These are phyloP conservation scores for Nyctibius grandis DNA, from an alignment of 2,797 vertebrate genomes.

Conservation along the genomic window DNA sequence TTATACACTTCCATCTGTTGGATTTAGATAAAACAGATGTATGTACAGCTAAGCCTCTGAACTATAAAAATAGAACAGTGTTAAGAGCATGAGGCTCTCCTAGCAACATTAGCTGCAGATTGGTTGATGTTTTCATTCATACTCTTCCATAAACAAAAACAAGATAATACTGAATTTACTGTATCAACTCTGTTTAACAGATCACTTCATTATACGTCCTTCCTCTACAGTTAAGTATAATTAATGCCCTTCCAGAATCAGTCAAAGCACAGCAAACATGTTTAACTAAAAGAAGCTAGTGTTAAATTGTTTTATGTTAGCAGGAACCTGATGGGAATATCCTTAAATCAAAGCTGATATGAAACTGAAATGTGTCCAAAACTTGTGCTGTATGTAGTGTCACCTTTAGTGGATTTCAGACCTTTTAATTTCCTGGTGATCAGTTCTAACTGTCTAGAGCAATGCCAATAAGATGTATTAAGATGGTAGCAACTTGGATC, in stretches of 20 bases:
- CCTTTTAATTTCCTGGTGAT: neutral
- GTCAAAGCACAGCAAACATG: neutral
- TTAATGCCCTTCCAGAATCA: neutral
- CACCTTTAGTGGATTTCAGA: neutral
- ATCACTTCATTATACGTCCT: fast-evolving
- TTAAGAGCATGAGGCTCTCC: neutral
- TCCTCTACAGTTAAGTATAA: neutral
- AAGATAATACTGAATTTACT: neutral
- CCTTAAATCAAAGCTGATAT: neutral
- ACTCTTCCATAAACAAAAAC: neutral
- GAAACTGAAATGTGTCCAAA: neutral
- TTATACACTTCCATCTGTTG: neutral
- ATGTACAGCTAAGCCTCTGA: neutral
- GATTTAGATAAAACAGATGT: neutral
- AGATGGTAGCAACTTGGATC: neutral
- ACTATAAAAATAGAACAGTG: neutral
- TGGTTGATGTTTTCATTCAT: neutral
- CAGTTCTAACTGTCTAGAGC: neutral
- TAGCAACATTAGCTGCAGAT: neutral
- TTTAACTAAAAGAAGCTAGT: neutral
- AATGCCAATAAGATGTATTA: neutral
- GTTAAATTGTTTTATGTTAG: neutral
- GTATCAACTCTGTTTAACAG: neutral
- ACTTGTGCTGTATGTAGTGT: neutral
- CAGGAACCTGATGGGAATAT: neutral